Evolutionary conservation across 2,113 vertebrate genomes (phyloP), one percentile per base, ranked within the genome.

Genomic region (Cottus gobio): DNA sequence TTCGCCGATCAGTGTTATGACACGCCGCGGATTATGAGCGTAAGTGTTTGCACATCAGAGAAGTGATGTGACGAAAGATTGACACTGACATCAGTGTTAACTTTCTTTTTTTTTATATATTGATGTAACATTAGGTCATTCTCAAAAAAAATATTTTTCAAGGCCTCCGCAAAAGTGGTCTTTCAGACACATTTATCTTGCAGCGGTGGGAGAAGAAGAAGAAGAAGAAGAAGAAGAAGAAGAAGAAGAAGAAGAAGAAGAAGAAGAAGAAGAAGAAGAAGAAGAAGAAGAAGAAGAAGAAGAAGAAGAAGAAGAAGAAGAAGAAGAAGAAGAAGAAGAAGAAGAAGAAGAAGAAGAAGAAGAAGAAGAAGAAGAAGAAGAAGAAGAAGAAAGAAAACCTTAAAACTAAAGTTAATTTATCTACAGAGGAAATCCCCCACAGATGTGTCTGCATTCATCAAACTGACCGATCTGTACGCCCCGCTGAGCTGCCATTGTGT

Each of bases 401-500:
- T 22, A 52, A 88, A 84, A 63, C 7, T 71, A 82, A 70, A 73
- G 75, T 79, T 68, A 64, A n/a, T 81, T 90, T 90, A 88, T 85
- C 85, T 81, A 3, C 75, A 67, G 82, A 80, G 83, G 72, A 90
- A 88, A 91, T 84, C 86, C 87, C 70, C 78, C 50, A 34, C 74
- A 86, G 75, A 89, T 79, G 79, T 84, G 64, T 71, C 1, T 24
- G 61, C 71, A 86, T 89, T 80, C 75, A 75, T 90, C 87, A 88
- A 52, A 78, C 56, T 83, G 83, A 87, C 68, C 68, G 72, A 82
- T 83, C 82, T 70, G 63, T 65, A 56, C 72, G 48, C 71, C 72
- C 76, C 13, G 71, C 85, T 66, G 75, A 31, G 69, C 80, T 79
- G 69, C 80, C 62, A 68, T 71, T 57, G 77, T 70, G 68, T 79